These are phyloP conservation scores for Peromyscus californicus DNA, from an alignment of 2,113 vertebrate genomes.

Conservation along the genomic window DNA sequence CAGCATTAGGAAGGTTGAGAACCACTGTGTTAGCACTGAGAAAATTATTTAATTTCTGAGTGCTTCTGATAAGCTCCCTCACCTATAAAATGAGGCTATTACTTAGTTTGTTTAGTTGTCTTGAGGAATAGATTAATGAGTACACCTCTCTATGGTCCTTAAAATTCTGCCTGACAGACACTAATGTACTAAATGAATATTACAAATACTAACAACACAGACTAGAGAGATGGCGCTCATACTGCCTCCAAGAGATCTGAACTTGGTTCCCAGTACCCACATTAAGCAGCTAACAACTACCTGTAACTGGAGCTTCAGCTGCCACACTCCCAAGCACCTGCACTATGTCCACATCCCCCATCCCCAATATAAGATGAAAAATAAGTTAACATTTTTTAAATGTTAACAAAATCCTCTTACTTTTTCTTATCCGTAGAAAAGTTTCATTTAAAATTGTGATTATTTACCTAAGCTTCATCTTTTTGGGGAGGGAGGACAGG, in stretches of 20 bases:
- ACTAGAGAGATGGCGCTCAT: background rate
- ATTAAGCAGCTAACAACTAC: background rate
- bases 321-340: background rate
- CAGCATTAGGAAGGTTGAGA: background rate
- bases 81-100: background rate
- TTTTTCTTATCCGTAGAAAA: background rate
- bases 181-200: background rate
- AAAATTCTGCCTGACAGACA: background rate
- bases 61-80: background rate
- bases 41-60: background rate
- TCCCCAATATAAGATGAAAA: background rate
- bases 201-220: background rate
- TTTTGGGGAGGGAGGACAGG: background rate
- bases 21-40: background rate
- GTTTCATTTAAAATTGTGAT: background rate
- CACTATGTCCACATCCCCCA: background rate
- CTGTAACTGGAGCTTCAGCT: background rate
- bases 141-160: background rate
- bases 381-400: background rate
- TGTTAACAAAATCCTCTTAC: background rate
- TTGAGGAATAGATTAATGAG: constrained; percentile 21
- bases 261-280: background rate
- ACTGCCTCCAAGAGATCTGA: background rate
- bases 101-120: background rate
- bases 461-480: background rate